A percentile compares a stretch with the other conserved stretches of the same genome.
Conservation (phyloP, 2,797 vertebrate species). For the Hirundo rustica region DNA sequence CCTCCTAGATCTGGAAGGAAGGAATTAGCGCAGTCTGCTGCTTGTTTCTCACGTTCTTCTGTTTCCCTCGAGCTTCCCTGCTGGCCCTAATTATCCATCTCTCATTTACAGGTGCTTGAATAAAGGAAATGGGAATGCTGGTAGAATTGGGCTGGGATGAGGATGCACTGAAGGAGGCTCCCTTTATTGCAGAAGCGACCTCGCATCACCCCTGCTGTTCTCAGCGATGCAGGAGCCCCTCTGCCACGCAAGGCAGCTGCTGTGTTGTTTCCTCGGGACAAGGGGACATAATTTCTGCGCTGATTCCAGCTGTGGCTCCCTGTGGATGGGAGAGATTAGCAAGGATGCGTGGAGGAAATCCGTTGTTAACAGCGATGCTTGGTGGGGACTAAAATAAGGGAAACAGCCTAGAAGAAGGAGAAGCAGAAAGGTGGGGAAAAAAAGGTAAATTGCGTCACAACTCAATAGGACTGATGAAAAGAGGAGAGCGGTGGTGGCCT, state of each 20-base stretch:
- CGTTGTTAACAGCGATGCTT: background rate
- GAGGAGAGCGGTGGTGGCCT: background rate
- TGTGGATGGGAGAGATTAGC: background rate
- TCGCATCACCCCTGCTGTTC: background rate
- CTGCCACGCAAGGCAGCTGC: background rate
- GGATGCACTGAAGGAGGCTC: background rate
- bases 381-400: background rate
- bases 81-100: conserved; percentile 12
- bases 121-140: background rate
- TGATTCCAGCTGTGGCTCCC: background rate
- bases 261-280: background rate
- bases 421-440: background rate
- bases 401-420: background rate
- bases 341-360: background rate
- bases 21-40: background rate
- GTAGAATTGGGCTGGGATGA: background rate
- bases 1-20: background rate
- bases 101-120: background rate
- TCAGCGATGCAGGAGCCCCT: background rate
- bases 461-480: background rate
- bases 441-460: background rate
- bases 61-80: background rate
- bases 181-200: background rate
- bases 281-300: background rate
- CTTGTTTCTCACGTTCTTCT: background rate